Conservation (phyloP, 1,140 invertebrate genomes). For the Drosophila miranda region DNA sequence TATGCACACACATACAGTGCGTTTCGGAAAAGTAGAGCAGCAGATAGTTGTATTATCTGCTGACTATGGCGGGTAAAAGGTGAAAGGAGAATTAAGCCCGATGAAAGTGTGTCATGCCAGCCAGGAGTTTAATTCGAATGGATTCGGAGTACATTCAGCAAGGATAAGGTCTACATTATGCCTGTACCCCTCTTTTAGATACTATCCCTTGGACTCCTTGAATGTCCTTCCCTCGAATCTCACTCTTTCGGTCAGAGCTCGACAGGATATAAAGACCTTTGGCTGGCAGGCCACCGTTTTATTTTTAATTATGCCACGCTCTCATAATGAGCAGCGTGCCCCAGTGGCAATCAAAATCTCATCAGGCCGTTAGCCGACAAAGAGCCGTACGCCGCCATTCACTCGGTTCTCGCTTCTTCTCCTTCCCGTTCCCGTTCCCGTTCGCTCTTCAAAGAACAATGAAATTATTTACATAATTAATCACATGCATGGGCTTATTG, state of each 20-base stretch:
- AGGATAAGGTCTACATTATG: too few species aligned
- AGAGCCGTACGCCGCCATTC: background rate
- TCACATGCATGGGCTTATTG: slow-evolving; percentile 58
- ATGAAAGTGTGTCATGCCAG: too few species aligned
- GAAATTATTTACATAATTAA: slow-evolving; percentile 68
- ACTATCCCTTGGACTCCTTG: too few species aligned
- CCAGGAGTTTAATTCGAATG: too few species aligned
- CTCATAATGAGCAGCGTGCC: slow-evolving; percentile 37
- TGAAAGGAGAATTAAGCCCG: too few species aligned
- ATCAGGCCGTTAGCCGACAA: slow-evolving; percentile 44
- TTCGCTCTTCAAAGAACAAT: slow-evolving; percentile 30
- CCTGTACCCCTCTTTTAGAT: too few species aligned
- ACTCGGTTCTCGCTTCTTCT: too few species aligned
- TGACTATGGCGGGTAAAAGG: too few species aligned
- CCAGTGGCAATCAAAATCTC: slow-evolving; percentile 56
- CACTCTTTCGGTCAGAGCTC: too few species aligned
- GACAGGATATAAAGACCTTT: too few species aligned
- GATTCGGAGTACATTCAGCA: too few species aligned
- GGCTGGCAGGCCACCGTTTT: slow-evolving; percentile 10
- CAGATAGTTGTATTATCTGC: background rate
- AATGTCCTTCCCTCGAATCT: too few species aligned
- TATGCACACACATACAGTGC: slow-evolving; percentile 1
- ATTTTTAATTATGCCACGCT: slow-evolving; percentile 37
- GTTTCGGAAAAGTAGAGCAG: slow-evolving; percentile 13
- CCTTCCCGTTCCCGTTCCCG: background rate